Base-by-base conservation (phyloP, 1,140 invertebrate genomes). In the Nasonia longicornis region DNA sequence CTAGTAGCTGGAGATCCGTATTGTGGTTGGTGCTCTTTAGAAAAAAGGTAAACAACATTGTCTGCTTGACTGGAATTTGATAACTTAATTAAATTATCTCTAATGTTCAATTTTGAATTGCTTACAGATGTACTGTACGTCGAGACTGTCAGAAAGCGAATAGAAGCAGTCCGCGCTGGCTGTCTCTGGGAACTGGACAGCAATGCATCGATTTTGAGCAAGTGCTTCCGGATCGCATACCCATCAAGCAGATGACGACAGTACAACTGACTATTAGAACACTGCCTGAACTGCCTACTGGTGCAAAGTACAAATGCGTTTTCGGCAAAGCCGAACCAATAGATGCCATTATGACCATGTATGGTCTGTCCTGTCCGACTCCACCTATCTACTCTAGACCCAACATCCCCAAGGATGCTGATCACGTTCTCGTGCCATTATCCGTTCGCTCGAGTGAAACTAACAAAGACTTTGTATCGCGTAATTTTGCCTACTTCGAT, bases 1-100 rank as follows among this genome's bases (percentile, higher is more conserved):
- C 92, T 98, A 11, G 96, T 96, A 87, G 97, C 97, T 0, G 94
- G 94, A 86, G 98, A 99, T 92, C 98, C 98, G 2, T 98, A 98
- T 87, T 99, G 98, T 91, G 98, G 98, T 14, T 99, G 98, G 98
- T 99, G 98, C 91, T 98, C 98, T 0, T 90, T 99, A 79, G 97
- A 99, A 89, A 98, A 98, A 91, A 93, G 94, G 95, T 96, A 89
- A 91, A 82, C 85, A 16, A 48, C n/a, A 22, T 64, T 26, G n/a
- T 64, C 16, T 64, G 11, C 10, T 76, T 31, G 7, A 3, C 7
- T 29, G 48, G 10, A 42, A 42, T 42, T 75, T 48, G 26, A 69
- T 35, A 14, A 16, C 29, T n/a, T 42, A 2, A 31, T n/a, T 71
- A 42, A 14, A 85, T 66, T 85, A 91, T 71, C 29, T 67, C 14